These are phyloP conservation scores for Apodemia zela DNA, from an alignment of 2,888 invertebrate genomes.

Conservation along the genomic window DNA sequence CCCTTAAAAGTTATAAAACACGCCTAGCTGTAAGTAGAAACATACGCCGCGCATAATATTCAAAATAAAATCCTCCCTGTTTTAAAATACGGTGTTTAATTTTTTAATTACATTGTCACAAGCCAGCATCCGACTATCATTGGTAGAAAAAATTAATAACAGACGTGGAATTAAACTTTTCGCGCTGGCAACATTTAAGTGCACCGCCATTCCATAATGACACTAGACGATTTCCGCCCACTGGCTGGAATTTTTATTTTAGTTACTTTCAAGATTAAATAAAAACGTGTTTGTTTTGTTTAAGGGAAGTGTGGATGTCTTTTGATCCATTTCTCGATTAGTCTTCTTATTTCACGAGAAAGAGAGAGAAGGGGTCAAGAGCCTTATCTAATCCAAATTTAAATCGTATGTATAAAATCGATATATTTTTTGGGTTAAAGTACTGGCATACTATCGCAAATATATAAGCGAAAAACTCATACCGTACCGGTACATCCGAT, in stretches of 20 bases:
- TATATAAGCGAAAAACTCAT: too few species aligned
- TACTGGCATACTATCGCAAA: too few species aligned
- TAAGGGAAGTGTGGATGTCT: not conserved
- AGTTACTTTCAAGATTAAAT: constrained; percentile 35
- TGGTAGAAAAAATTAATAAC: constrained; percentile 41
- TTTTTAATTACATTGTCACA: constrained; percentile 42
- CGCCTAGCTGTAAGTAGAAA: not conserved
- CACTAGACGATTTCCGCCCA: constrained; percentile 42
- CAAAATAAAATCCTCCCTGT: not conserved
- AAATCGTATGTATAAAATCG: too few species aligned
- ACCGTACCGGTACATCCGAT: too few species aligned
- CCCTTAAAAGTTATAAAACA: not conserved
- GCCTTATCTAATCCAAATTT: too few species aligned
- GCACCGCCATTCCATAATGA: constrained; percentile 57
- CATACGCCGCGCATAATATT: not conserved
- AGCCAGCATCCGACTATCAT: constrained; percentile 39
- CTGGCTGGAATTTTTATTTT: constrained; percentile 35
- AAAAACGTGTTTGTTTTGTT: constrained; percentile 34
- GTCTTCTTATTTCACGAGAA: too few species aligned
- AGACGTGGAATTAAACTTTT: constrained; percentile 39
- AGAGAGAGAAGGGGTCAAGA: too few species aligned
- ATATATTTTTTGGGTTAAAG: too few species aligned
- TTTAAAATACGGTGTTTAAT: constrained; percentile 31
- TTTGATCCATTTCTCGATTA: too few species aligned
- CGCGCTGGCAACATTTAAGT: constrained; percentile 55